Base-by-base conservation (phyloP, 2,113 vertebrate genomes). In the Nannobrachium achirus region DNA sequence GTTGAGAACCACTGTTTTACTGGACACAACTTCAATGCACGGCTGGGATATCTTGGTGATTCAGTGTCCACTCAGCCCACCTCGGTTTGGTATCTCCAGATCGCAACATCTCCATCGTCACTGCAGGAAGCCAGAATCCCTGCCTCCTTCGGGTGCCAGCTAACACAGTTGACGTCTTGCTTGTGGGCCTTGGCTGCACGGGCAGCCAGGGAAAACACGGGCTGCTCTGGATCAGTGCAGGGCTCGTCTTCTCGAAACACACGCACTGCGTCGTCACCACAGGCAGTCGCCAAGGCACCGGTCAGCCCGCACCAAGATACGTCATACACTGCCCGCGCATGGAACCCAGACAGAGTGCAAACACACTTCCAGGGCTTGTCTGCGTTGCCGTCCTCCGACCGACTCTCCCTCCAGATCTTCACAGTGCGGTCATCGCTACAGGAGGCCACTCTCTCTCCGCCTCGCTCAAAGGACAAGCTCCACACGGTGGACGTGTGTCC, bases 401-500 rank as follows among this genome's bases (percentile, higher is more conserved):
- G 69, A 66, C 84, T 92, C 57, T 87, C 92, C 61, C 78, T 95
- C 97, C 97, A 99, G 60, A 99, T 93, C 79, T 95, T 95, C 41
- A 99, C 93, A 0, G 95, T 97, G 9, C 92, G 92, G 87, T 99
- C 97, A 0, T 97, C 97, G 7, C 97, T 97, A 88, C 96, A 95
- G 18, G 96, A 97, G 0, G 94, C 97, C 81, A 95, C 67, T 53
- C 93, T 89, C 72, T 93, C 86, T 8, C 97, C 96, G 0, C 78
- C 84, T 7, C 80, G 83, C 52, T 97, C 95, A 66, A 98, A 98
- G 61, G 92, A 84, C 80, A 99, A 63, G 69, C 94, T 95, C 97
- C 97, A 98, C 1, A 99, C 96, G 0, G 97, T 99, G 40, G 97
- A 98, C 0, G 94, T 91, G 49, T 98, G 97, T 9, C 97, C 97